Evolutionary conservation across 2,113 vertebrate genomes (phyloP), one percentile per base, ranked within the genome.

Genomic region (Thunnus maccoyii): DNA sequence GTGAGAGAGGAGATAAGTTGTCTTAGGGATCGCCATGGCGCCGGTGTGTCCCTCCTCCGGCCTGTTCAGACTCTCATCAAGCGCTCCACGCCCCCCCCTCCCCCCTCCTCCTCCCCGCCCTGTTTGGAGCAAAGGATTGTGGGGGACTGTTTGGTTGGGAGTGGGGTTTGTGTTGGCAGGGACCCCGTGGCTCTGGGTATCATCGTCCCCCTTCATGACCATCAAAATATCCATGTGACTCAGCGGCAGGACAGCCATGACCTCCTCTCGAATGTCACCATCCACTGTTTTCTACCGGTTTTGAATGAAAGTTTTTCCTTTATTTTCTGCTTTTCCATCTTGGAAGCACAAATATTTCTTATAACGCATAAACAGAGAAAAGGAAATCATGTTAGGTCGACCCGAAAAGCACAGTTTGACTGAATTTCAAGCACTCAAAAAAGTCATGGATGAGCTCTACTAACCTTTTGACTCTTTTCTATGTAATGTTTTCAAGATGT

Each of bases 11-110:
- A 95, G 95, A 95, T 96, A 95, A 96, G 94, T 93, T 91, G 94
- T 94, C 92, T 92, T 86, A 87, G 92, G 91, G 93, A 95, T 95
- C 93, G 91, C 85, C 87, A 93, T 94, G 95, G 95, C 95, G 95
- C 95, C 95, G 86, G 80, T 80, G 79, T 93, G 94, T 94, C 93
- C 94, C 92, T 93, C 90, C 92, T 89, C 86, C 80, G 32, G 89
- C 84, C 88, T 89, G 79, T 83, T 89, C 86, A 93, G 92, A 92
- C 86, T 91, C 83, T 92, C 82, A 85, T 89, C 88, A 60, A 62
- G 78, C 75, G 61, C 70, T 69, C 54, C 47, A 27, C 52, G 44
- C 69, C 76, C 67, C 76, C 66, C 66, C 57, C 50, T 55, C 63
- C 57, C 46, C 22, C 22, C 22, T 22, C 22, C 22, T 22, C 55